A percentile compares a stretch with the other conserved stretches of the same genome.
phyloP scores from a whole-genome alignment of 53 echinoderm and acorn worm species.

The Holothuria leucospilota region DNA sequence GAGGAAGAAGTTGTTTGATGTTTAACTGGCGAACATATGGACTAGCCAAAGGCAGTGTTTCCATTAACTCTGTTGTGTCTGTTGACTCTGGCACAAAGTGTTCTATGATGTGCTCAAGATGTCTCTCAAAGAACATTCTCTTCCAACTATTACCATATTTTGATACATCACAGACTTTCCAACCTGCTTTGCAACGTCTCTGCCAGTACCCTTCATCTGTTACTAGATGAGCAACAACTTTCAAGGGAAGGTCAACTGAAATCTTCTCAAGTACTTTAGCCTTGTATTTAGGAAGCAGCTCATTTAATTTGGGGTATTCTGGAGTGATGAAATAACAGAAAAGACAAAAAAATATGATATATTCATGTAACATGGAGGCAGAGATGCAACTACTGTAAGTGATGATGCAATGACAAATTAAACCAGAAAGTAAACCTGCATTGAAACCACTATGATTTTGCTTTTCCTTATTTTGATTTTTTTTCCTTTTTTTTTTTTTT shows the following conservation, averaged over 20 bases:
- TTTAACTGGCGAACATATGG: slow-evolving; percentile 85
- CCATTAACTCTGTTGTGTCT: slow-evolving; percentile 58
- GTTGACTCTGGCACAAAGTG: slow-evolving; percentile 96
- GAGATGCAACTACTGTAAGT: neutral
- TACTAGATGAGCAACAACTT: slow-evolving; percentile 92
- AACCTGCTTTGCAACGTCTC: slow-evolving; percentile 90
- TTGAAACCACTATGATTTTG: too few species aligned
- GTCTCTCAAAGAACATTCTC: slow-evolving; percentile 98
- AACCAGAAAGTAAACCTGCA: too few species aligned
- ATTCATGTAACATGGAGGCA: neutral
- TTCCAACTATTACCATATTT: slow-evolving; percentile 95
- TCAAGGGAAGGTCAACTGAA: slow-evolving; percentile 89
- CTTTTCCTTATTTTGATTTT: too few species aligned
- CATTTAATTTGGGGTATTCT: slow-evolving; percentile 98
- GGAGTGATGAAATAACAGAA: slow-evolving; percentile 39
- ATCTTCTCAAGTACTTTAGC: slow-evolving; percentile 97
- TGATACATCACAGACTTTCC: slow-evolving; percentile 87
- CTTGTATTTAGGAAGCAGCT: slow-evolving; percentile 94
- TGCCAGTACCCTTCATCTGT: slow-evolving; percentile 99
- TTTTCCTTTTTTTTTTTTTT: too few species aligned
- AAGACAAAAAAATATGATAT: neutral
- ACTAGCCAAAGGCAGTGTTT: slow-evolving; percentile 81
- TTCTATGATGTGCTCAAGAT: slow-evolving; percentile 90
- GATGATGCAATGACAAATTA: too few species aligned
- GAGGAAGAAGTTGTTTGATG: slow-evolving; percentile 91